These are phyloP conservation scores for Drosophila yakuba DNA, from an alignment of 1,140 invertebrate species.

Conservation along the genomic window DNA sequence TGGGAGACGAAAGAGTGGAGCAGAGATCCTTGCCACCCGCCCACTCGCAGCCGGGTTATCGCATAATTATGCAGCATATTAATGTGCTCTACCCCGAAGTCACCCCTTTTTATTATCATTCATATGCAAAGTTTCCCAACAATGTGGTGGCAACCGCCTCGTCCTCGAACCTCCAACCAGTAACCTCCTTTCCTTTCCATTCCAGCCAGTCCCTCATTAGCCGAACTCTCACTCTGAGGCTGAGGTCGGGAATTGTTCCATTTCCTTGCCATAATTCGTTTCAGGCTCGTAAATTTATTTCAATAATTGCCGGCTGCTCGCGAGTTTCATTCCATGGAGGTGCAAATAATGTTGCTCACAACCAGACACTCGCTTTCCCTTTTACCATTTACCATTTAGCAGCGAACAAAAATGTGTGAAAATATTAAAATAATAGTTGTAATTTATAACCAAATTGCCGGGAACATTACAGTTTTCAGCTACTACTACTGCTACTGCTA, in stretches of 20 bases:
- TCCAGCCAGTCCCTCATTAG: constrained; percentile 53
- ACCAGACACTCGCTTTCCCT: constrained; percentile 46
- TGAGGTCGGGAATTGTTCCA: constrained; percentile 33
- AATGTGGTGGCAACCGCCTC: constrained; percentile 43
- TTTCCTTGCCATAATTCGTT: constrained; percentile 60
- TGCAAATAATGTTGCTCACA: constrained; percentile 57
- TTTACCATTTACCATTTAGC: constrained; percentile 12
- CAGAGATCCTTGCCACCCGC: neutral
- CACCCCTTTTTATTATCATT: constrained; percentile 54
- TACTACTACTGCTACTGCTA: constrained; percentile 10
- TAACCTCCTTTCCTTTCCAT: neutral
- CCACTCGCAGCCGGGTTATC: constrained; percentile 54
- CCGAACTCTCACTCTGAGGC: constrained; percentile 24
- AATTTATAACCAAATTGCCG: constrained; percentile 68
- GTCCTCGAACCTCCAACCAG: neutral
- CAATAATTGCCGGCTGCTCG: constrained; percentile 59
- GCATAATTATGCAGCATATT: constrained; percentile 82
- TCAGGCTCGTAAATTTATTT: constrained; percentile 62
- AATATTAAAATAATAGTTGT: constrained; percentile 71
- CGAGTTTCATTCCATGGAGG: constrained; percentile 47
- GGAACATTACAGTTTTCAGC: constrained; percentile 52
- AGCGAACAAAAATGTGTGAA: constrained; percentile 57
- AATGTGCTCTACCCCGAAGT: constrained; percentile 59
- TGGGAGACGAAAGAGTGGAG: neutral
- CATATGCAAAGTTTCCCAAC: constrained; percentile 70